These are phyloP conservation scores for Drosophila flavopinicola DNA, from an alignment of 2,888 invertebrate species.

Conservation along the genomic window DNA sequence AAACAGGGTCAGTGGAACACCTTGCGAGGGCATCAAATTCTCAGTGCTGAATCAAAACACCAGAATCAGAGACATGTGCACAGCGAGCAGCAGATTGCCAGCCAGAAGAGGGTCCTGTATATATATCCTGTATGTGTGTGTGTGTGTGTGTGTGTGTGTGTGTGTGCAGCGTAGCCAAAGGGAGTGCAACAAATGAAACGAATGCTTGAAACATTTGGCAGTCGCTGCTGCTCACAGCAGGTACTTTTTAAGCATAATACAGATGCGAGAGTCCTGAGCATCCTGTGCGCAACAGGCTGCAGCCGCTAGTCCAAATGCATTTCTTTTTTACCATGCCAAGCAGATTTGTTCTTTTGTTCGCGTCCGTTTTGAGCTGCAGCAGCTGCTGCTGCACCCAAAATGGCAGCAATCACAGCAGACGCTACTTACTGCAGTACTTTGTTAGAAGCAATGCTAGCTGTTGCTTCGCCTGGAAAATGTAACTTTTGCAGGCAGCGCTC, in stretches of 20 bases:
- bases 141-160: not conserved
- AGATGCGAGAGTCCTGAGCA: conserved; percentile 37
- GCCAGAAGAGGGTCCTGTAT: conserved; percentile 23
- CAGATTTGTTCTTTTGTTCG: conserved; percentile 71
- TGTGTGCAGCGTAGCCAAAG: conserved; percentile 6
- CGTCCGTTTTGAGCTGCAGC: conserved; percentile 45
- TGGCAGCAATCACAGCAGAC: conserved; percentile 68
- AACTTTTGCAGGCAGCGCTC: conserved; percentile 13
- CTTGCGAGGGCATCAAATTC: conserved; percentile 67
- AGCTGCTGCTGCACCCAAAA: conserved; percentile 61
- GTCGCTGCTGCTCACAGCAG: conserved; percentile 71
- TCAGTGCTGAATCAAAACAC: conserved; percentile 42
- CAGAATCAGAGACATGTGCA: conserved; percentile 70
- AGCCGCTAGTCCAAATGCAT: conserved; percentile 51
- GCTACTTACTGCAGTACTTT: too few species aligned
- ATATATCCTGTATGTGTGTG: too few species aligned
- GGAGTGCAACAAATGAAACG: conserved; percentile 66
- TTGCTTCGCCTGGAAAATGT: conserved; percentile 27
- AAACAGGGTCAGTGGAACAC: conserved; percentile 72
- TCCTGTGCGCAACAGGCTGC: conserved; percentile 76
- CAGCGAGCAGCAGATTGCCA: conserved; percentile 69
- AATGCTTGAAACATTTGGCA: conserved; percentile 59
- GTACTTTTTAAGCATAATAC: conserved; percentile 62
- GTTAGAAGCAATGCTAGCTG: conserved; percentile 34
- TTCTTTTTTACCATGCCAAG: conserved; percentile 68